A percentile compares a stretch with the other conserved stretches of the same genome.
Evolutionary conservation across 2,888 invertebrate genomes (phyloP).

Genomic region (Onchidella celtica): DNA sequence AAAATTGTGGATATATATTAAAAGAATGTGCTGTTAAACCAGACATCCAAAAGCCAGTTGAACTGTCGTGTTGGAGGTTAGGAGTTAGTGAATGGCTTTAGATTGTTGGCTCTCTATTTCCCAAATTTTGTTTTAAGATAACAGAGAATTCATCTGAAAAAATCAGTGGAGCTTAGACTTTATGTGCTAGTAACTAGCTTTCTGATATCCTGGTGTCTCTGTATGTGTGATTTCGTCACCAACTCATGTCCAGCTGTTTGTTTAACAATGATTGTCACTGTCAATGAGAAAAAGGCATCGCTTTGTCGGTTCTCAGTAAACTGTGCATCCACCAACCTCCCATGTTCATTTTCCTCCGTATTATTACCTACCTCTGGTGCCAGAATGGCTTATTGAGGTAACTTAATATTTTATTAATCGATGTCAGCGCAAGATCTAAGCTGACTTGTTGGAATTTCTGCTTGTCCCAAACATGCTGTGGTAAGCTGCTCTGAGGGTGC

Average conservation of each 20-base stretch:
- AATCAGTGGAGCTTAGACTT: not conserved
- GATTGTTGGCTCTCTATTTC: not conserved
- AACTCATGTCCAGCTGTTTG: constrained; percentile 14
- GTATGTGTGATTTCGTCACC: not conserved
- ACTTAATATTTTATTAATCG: not conserved
- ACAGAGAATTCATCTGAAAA: not conserved
- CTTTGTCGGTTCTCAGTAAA: not conserved
- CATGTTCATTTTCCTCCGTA: constrained; percentile 40
- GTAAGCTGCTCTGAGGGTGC: not conserved
- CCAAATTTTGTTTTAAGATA: not conserved
- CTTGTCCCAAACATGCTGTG: constrained; percentile 41
- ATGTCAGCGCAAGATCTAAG: constrained; percentile 49
- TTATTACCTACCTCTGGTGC: not conserved
- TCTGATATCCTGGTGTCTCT: not conserved
- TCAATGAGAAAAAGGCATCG: not conserved
- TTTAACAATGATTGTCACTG: not conserved
- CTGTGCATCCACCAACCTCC: constrained; percentile 39
- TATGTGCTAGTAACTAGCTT: not conserved
- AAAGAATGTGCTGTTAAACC: too few relatives aligned
- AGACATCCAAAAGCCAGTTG: too few relatives aligned
- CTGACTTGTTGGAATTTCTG: constrained; percentile 38
- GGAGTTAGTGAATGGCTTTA: not conserved
- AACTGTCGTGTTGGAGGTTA: too few relatives aligned
- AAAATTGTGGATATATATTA: too few relatives aligned
- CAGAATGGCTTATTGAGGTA: not conserved